Conservation (phyloP, 2,797 vertebrate genomes). For the Myotis findleyi region DNA sequence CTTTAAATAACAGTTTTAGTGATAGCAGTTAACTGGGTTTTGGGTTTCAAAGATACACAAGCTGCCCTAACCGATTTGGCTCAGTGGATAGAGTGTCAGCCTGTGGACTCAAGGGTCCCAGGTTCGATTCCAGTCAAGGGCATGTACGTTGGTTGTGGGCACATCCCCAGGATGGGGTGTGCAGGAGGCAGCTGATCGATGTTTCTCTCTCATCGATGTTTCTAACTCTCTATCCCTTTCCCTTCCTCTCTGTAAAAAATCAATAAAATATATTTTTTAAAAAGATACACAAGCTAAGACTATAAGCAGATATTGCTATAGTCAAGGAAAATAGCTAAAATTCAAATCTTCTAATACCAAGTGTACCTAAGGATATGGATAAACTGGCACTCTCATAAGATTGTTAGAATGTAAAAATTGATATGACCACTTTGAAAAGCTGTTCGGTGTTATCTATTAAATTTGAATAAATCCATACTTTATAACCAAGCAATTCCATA, state of each 20-base stretch:
- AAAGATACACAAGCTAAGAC: neutral
- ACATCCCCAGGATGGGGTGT: too few species aligned
- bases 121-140: too few species aligned
- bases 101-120: too few species aligned
- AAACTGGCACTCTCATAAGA: neutral
- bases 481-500: neutral
- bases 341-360: neutral
- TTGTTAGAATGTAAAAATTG: neutral
- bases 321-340: neutral
- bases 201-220: too few species aligned
- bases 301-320: neutral
- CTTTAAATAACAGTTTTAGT: neutral
- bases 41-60: neutral
- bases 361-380: neutral
- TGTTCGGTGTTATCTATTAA: neutral
- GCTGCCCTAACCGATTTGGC: too few species aligned
- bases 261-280: too few species aligned
- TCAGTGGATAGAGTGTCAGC: too few species aligned
- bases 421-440: neutral
- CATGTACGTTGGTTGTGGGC: too few species aligned
- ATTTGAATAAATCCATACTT: neutral
- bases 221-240: too few species aligned
- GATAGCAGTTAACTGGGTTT: neutral
- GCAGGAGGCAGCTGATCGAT: too few species aligned
- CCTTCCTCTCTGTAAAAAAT: too few species aligned